Base-by-base conservation (phyloP, 2,797 vertebrate genomes). In the Tachyglossus aculeatus region DNA sequence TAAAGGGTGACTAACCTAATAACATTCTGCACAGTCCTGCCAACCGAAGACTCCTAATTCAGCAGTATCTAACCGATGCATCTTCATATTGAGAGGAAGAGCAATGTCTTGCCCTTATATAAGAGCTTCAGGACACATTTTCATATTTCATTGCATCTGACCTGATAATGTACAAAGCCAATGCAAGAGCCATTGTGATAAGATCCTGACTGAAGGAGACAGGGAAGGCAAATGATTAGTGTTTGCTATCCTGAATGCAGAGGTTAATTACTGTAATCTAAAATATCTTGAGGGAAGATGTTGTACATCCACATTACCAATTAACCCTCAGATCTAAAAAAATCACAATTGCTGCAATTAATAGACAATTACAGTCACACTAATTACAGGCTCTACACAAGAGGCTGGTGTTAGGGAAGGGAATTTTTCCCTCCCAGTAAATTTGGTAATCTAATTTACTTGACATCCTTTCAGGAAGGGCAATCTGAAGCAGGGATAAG, bases 271-370 rank as follows among this genome's bases (percentile, higher is more conserved):
- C 70, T 14, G 54, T 5, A 48, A 56, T 66, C 62, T 55, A 40
- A 81, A 70, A 48, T 44, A 70, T 32, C 73, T 73, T 24, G 50
- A 53, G 60, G 76, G 64, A 74, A 81, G 59, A 27, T 2, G 5
- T 37, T 15, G 34, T 48, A 48, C 54, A 53, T 69, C 65, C 71
- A 31, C 34, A 72, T 53, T 61, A 59, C 38, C 60, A 72, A 83
- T 86, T 85, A 83, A 75, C 71, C 82, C 86, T 24, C 44, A 54
- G 71, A 74, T 40, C 58, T 57, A 63, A n/a, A 70, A 73, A 72
- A 67, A 27, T 0, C 7, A 1, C 56, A 15, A 21, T 5, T 9
- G 3, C 74, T 31, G 65, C 69, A 63, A 72, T 84, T 68, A 84
- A 77, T 4, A 37, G 65, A 53, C 73, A 71, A 58, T 44, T 48